Evolutionary conservation across 2,888 invertebrate species (phyloP), one percentile per base, ranked within the genome.

Genomic region (Hemicrepidius hirtus): DNA sequence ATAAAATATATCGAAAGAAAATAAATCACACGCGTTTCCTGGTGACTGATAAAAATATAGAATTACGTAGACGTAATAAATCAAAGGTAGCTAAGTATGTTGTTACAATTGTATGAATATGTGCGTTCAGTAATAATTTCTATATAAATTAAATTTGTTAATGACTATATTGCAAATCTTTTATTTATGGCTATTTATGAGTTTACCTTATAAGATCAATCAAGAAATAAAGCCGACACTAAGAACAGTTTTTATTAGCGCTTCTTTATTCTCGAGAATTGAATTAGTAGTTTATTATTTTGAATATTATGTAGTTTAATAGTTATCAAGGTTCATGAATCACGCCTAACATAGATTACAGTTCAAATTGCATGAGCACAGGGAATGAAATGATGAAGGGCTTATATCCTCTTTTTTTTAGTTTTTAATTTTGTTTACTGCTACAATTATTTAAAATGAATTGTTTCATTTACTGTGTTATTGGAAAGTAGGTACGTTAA

Each of bases 401-500:
- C n/a, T n/a, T n/a, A n/a, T n/a, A n/a, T n/a, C n/a, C n/a, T n/a
- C n/a, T n/a, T n/a, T n/a, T n/a, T n/a, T n/a, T n/a, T n/a, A n/a
- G n/a, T n/a, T n/a, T n/a, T n/a, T n/a, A n/a, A n/a, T n/a, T n/a
- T n/a, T n/a, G n/a, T n/a, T n/a, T n/a, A n/a, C n/a, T n/a, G n/a
- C n/a, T n/a, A n/a, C n/a, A n/a, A n/a, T n/a, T n/a, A n/a, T n/a
- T n/a, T n/a, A n/a, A n/a, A n/a, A 50, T 50, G 18, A 24, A 9
- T n/a, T 7, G n/a, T 10, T 57, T 57, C 20, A 12, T 21, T 37
- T 16, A 20, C 16, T 9, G 57, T 37, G 18, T 32, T 21, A 13
- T 44, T 62, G n/a, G 62, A 62, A 62, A 62, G 62, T 32, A 62
- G 44, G 62, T 32, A n/a, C 18, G 32, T 16, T 44, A 40, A 41